A percentile compares a stretch with the other conserved stretches of the same genome.
Conservation (phyloP, 2,888 invertebrate genomes). For the Macrosiphum euphorbiae region DNA sequence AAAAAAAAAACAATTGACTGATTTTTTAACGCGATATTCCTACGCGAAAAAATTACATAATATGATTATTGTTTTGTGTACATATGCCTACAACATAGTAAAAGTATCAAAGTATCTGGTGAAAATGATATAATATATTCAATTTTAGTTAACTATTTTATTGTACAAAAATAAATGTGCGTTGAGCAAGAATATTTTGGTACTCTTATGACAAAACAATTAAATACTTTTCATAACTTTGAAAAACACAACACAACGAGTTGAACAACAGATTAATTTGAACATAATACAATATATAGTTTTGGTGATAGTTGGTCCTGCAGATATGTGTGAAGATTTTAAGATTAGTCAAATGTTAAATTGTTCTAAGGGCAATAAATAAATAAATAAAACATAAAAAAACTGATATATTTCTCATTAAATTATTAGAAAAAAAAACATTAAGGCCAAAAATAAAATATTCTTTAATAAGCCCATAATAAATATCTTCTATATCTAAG, state of each 20-base stretch:
- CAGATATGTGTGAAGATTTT: slow-evolving; percentile 39
- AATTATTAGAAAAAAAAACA: slow-evolving; percentile 45
- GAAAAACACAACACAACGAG: slow-evolving; percentile 31
- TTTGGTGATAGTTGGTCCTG: slow-evolving; percentile 26
- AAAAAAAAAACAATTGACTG: slow-evolving; percentile 44
- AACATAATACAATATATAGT: not conserved
- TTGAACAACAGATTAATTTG: slow-evolving; percentile 33
- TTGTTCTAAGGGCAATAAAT: slow-evolving; percentile 63
- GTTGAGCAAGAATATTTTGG: slow-evolving; percentile 55
- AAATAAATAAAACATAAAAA: slow-evolving; percentile 52
- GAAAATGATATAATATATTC: slow-evolving; percentile 43
- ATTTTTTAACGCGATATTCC: not conserved
- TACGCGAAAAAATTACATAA: slow-evolving; percentile 39
- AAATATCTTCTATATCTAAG: slow-evolving; percentile 56
- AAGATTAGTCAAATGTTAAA: slow-evolving; percentile 58
- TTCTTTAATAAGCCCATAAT: slow-evolving; percentile 56
- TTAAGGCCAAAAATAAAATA: slow-evolving; percentile 52
- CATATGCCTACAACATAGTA: not conserved
- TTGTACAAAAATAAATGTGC: slow-evolving; percentile 56
- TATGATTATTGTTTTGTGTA: slow-evolving; percentile 34
- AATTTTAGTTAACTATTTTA: slow-evolving; percentile 20
- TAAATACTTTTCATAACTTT: slow-evolving; percentile 34
- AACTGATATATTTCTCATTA: slow-evolving; percentile 50
- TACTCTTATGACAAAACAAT: slow-evolving; percentile 23
- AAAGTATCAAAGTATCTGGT: not conserved